Evolutionary conservation across 2,888 invertebrate species (phyloP).

Genomic region (Drosophila silvestris): DNA sequence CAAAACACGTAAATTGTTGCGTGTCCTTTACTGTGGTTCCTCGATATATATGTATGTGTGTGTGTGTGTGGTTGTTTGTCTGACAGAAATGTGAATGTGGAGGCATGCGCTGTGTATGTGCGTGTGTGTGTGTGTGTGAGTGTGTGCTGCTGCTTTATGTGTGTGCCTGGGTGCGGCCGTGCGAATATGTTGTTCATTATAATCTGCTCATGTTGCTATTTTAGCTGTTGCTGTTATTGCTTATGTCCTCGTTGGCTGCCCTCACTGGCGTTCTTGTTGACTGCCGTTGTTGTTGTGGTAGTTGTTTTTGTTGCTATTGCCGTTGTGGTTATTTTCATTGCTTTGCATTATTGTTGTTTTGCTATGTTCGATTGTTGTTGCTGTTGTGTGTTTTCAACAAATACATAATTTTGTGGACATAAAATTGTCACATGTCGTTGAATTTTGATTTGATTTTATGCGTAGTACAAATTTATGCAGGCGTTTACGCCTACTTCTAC

Average conservation of each 20-base stretch:
- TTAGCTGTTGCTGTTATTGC: constrained; percentile 78
- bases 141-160: constrained; percentile 13
- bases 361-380: constrained; percentile 60
- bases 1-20: constrained; percentile 80
- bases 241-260: constrained; percentile 65
- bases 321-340: constrained; percentile 78
- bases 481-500: constrained; percentile 57
- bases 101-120: constrained; percentile 6
- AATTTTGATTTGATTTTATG: constrained; percentile 81
- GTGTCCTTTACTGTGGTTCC: constrained; percentile 65
- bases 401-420: constrained; percentile 81
- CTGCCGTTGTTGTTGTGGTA: constrained; percentile 35
- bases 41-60: background rate
- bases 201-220: constrained; percentile 80
- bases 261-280: constrained; percentile 48
- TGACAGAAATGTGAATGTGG: constrained; percentile 17
- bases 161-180: constrained; percentile 72
- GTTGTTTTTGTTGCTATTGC: constrained; percentile 53
- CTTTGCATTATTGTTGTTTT: constrained; percentile 73
- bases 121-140: background rate
- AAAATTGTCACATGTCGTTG: constrained; percentile 81
- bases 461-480: constrained; percentile 78
- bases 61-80: constrained; percentile 5
- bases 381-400: constrained; percentile 76
- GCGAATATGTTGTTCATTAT: constrained; percentile 81